A percentile compares a stretch with the other conserved stretches of the same genome.
Evolutionary conservation across 2,888 invertebrate species (phyloP).

Genomic region (Drosophila mulleri): DNA sequence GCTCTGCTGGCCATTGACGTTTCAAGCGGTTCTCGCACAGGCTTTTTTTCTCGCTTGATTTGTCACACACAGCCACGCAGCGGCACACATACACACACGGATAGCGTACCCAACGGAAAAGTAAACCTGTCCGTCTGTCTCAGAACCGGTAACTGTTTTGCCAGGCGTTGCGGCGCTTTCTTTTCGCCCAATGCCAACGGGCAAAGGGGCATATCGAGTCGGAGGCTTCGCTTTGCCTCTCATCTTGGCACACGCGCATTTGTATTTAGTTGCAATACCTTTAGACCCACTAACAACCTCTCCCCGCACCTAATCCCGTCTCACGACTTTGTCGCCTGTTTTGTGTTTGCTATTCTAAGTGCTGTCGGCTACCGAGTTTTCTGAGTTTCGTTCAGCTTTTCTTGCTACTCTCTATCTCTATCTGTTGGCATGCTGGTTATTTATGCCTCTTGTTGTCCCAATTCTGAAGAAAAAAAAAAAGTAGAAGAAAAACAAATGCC

Average conservation of each 20-base stretch:
- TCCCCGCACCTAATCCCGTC: conserved; percentile 19
- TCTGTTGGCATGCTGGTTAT: conserved; percentile 74
- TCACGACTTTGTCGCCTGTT: conserved; percentile 54
- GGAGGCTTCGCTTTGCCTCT: conserved; percentile 51
- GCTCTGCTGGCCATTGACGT: conserved; percentile 72
- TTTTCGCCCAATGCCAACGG: conserved; percentile 61
- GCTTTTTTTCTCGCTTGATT: conserved; percentile 76
- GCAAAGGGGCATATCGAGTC: conserved; percentile 1
- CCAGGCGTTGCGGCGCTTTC: conserved; percentile 61
- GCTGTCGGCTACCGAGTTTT: conserved; percentile 62
- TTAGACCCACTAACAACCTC: conserved; percentile 11
- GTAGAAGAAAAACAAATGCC: neutral
- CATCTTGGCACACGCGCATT: conserved; percentile 63
- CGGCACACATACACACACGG: conserved; percentile 9
- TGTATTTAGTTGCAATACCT: conserved; percentile 76
- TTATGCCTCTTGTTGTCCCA: conserved; percentile 80
- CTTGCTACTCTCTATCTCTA: conserved; percentile 19
- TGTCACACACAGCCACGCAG: conserved; percentile 64
- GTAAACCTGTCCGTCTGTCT: conserved; percentile 69
- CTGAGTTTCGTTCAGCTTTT: conserved; percentile 17
- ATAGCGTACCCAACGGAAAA: conserved; percentile 71
- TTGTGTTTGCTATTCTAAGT: conserved; percentile 79
- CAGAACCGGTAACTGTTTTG: conserved; percentile 75
- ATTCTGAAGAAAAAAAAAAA: conserved; percentile 49
- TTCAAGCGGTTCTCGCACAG: conserved; percentile 58